Percentiles rank a stretch among this genome's conserved stretches.
phyloP scores from a whole-genome alignment of 2,797 vertebrate genomes.

The Ptychobarbus kaznakovi region DNA sequence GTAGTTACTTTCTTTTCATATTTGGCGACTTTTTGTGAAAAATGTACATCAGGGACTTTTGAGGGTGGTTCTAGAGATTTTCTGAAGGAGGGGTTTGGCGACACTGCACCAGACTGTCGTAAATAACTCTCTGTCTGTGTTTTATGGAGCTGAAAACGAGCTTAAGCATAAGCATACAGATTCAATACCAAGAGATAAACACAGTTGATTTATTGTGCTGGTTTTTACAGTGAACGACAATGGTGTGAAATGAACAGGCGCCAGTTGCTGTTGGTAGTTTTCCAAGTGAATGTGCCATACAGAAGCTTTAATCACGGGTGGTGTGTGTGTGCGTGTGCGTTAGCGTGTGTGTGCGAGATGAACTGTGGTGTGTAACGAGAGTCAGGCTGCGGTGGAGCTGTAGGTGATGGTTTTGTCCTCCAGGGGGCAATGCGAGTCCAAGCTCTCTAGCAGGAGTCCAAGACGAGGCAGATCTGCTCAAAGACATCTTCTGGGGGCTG shows the following conservation, averaged over 20 bases:
- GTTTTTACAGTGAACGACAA: conserved; percentile 30
- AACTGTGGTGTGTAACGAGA: conserved; percentile 1
- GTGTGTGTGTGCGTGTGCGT: neutral
- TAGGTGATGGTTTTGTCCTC: conserved; percentile 29
- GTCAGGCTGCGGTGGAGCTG: conserved; percentile 35
- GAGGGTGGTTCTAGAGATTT: no score
- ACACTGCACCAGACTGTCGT: neutral
- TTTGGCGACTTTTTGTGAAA: no score
- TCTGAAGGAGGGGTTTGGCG: no score
- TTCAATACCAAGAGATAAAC: conserved; percentile 38
- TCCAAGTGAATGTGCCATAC: conserved; percentile 1
- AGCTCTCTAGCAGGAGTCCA: conserved; percentile 80
- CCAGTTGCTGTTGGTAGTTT: neutral
- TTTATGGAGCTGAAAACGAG: conserved; percentile 27
- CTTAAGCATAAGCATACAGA: conserved; percentile 26
- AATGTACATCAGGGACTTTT: no score
- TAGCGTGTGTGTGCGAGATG: neutral
- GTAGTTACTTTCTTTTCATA: no score
- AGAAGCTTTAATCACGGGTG: conserved; percentile 24
- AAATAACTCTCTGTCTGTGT: conserved; percentile 17
- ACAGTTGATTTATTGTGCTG: neutral
- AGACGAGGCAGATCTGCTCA: conserved; percentile 82
- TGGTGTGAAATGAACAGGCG: conserved; percentile 1
- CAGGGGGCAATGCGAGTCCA: conserved; percentile 24
- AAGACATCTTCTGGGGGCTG: conserved; percentile 87